Conservation (phyloP, 1,140 invertebrate species). For the Drosophila subobscura region DNA sequence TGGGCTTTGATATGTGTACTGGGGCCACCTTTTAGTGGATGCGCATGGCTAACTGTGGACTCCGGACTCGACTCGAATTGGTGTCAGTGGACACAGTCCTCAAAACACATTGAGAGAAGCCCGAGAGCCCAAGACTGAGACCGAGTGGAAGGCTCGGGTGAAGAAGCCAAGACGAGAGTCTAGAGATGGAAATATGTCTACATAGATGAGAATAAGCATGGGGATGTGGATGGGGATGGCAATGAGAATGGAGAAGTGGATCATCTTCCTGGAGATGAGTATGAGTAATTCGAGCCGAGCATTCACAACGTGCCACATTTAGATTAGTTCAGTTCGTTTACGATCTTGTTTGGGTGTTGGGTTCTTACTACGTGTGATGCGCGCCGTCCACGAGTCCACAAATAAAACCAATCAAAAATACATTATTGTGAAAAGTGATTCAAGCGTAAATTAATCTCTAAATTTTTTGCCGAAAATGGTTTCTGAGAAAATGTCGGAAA, state of each 20-base stretch:
- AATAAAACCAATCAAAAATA: conserved; percentile 29
- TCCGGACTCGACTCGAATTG: conserved; percentile 55
- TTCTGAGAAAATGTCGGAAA: conserved; percentile 4
- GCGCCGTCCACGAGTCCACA: conserved; percentile 11
- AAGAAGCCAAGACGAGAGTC: conserved; percentile 6
- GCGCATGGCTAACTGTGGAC: not conserved
- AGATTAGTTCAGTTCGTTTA: conserved; percentile 73
- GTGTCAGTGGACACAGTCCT: conserved; percentile 71
- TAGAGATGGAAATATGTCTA: conserved; percentile 2
- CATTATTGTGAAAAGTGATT: conserved; percentile 35
- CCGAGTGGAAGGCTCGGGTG: conserved; percentile 51
- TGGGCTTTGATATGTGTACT: not conserved
- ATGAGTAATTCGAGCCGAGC: conserved; percentile 20
- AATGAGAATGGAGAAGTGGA: not conserved
- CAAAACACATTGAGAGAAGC: conserved; percentile 25
- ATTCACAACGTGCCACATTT: conserved; percentile 43
- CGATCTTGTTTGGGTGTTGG: conserved; percentile 49
- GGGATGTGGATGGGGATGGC: not conserved
- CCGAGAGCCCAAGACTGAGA: conserved; percentile 11
- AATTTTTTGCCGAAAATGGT: conserved; percentile 15
- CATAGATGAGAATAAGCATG: conserved; percentile 3
- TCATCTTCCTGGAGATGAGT: conserved; percentile 37
- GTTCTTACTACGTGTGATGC: conserved; percentile 22
- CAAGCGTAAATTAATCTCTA: conserved; percentile 37
- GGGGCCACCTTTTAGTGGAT: too few relatives aligned